phyloP scores from a whole-genome alignment of 2,113 vertebrate genomes.

The Alces alces region DNA sequence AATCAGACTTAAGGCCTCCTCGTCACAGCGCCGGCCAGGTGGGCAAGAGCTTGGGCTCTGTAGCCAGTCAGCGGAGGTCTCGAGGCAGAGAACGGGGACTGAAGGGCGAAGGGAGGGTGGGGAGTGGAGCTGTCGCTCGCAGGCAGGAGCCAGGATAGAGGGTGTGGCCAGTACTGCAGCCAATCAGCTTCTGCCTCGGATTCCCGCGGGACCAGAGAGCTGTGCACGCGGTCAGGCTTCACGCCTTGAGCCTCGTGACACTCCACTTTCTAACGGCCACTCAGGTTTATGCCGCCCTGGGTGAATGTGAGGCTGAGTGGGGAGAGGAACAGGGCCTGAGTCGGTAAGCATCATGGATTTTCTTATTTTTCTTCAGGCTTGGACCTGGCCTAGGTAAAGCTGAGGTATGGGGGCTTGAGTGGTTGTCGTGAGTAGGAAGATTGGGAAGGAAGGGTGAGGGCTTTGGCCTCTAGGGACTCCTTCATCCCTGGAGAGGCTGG shows the following conservation, averaged over 20 bases:
- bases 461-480: not conserved
- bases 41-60: not conserved
- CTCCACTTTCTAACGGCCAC: not conserved
- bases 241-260: accelerated
- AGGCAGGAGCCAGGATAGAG: too few species aligned
- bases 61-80: not conserved
- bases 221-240: not conserved
- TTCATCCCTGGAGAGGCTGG: not conserved
- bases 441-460: not conserved
- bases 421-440: not conserved
- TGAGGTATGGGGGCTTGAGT: not conserved
- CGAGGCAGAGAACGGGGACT: not conserved
- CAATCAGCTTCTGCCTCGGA: conserved; percentile 21
- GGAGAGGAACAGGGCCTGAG: not conserved
- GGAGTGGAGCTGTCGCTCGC: not conserved
- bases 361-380: not conserved
- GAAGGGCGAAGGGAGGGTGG: accelerated
- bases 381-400: not conserved
- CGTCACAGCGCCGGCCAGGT: not conserved
- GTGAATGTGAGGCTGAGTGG: not conserved
- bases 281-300: not conserved
- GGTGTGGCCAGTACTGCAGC: not conserved
- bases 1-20: not conserved
- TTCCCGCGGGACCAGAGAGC: accelerated
- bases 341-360: conserved; percentile 28